Evolutionary conservation across 2,888 invertebrate species (phyloP).

Genomic region (Neelides folsomi): DNA sequence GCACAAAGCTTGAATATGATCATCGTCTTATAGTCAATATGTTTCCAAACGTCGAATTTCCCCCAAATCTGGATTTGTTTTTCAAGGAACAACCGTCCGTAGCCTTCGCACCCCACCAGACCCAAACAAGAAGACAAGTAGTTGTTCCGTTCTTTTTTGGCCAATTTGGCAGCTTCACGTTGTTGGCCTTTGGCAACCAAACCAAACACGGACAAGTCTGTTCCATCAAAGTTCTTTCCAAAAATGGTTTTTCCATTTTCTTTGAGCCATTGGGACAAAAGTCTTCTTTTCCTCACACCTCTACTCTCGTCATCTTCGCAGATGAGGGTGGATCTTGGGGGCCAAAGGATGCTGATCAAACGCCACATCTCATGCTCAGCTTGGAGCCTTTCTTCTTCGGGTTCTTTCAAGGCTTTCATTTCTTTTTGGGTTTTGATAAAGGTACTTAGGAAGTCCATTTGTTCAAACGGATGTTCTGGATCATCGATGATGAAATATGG

Average conservation of each 20-base stretch:
- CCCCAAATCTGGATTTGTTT: slow-evolving; percentile 15
- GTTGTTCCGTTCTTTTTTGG: slow-evolving; percentile 17
- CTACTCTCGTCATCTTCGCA: no score
- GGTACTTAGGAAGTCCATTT: no score
- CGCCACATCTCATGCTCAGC: slow-evolving; percentile 45
- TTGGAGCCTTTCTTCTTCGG: not conserved
- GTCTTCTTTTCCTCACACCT: slow-evolving; percentile 7
- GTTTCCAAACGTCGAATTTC: slow-evolving; percentile 11
- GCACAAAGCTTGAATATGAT: slow-evolving; percentile 21
- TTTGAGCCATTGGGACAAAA: slow-evolving; percentile 21
- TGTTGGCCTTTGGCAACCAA: slow-evolving; percentile 22
- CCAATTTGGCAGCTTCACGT: slow-evolving; percentile 19
- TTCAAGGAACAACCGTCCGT: slow-evolving; percentile 5
- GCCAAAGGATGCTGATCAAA: slow-evolving; percentile 69
- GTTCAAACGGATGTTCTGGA: no score
- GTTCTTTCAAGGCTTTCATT: no score
- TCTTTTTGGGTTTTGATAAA: no score
- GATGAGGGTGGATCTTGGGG: not conserved
- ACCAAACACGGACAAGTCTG: slow-evolving; percentile 16
- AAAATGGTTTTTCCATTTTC: slow-evolving; percentile 20
- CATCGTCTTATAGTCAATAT: slow-evolving; percentile 13
- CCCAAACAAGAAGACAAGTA: slow-evolving; percentile 17
- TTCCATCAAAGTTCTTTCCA: slow-evolving; percentile 11
- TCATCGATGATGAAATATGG: no score
- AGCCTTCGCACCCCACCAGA: slow-evolving; percentile 1